Base-by-base conservation (phyloP, 2,113 vertebrate genomes). In the Lethenteron reissneri region DNA sequence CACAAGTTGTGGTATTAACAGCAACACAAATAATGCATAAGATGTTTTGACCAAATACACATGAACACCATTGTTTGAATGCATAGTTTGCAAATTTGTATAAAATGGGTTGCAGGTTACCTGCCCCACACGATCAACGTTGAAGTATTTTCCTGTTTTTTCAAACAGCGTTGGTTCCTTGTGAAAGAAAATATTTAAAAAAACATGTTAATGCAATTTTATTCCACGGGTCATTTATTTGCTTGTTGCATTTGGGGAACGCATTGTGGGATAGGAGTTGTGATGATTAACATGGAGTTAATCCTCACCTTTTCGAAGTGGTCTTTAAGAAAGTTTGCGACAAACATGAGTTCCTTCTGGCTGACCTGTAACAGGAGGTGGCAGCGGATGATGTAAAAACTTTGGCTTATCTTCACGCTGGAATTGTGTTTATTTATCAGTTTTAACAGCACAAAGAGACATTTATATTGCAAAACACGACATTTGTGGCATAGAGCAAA, bases 241-340 rank as follows among this genome's bases (percentile, higher is more conserved):
- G 41, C 41, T 41, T 41, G 41, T 41, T 41, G 41, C 41, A 41
- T 41, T 41, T 41, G 41, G 41, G 41, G 41, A 41, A 68, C 64
- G 25, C 25, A 64, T 4, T 14, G 8, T 64, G 10, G 25, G 25
- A 68, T 25, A 68, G 25, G 25, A 68, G 64, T 25, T 9, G 64
- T 2, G 21, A 68, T n/a, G 25, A 11, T 11, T 17, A 68, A 8
- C 14, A 12, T 41, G 5, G 41, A 41, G 21, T 71, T 10, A 7
- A 69, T 6, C 71, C 80, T 81, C 76, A 97, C 94, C 85, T 95
- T 88, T 79, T 90, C 96, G 76, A 99, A 99, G 78, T 99, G 90
- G 73, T 99, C 94, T n/a, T 90, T 90, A 72, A 99, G 84, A 81
- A 99, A 99, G 79, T 97, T 92, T 0, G 92, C 91, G 75, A 99